Percentiles rank a stretch among this genome's conserved stretches.
These are phyloP conservation scores for Felis chaus DNA, from an alignment of 2,113 vertebrate species.

Conservation along the genomic window DNA sequence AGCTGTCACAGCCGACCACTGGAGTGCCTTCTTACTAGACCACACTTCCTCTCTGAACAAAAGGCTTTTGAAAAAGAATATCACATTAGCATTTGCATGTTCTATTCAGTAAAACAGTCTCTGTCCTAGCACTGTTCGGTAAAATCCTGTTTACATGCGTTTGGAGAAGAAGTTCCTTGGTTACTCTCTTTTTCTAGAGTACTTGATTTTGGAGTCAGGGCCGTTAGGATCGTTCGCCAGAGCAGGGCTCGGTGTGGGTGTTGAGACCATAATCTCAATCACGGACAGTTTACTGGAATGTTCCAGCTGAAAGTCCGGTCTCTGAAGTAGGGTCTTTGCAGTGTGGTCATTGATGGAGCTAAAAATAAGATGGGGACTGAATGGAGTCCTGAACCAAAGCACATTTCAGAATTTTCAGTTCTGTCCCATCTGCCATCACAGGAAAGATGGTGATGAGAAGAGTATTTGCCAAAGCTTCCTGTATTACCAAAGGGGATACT, in stretches of 20 bases:
- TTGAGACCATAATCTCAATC: neutral
- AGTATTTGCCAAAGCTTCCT: neutral
- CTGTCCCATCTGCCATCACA: neutral
- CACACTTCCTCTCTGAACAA: conserved; percentile 50
- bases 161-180: neutral
- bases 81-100: conserved; percentile 59
- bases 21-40: neutral
- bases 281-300: neutral
- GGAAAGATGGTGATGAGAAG: neutral
- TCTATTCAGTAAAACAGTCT: conserved; percentile 14
- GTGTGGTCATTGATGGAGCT: neutral
- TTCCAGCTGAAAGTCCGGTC: neutral
- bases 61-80: conserved; percentile 35
- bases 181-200: neutral
- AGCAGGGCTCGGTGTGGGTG: neutral
- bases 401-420: neutral
- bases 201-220: neutral
- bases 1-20: neutral
- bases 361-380: neutral
- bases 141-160: neutral
- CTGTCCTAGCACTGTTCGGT: neutral
- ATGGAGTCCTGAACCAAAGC: neutral
- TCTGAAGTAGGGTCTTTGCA: neutral
- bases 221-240: neutral
- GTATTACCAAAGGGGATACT: neutral